Evolutionary conservation across 2,888 invertebrate genomes (phyloP).

Genomic region (Dryomyza anilis): DNA sequence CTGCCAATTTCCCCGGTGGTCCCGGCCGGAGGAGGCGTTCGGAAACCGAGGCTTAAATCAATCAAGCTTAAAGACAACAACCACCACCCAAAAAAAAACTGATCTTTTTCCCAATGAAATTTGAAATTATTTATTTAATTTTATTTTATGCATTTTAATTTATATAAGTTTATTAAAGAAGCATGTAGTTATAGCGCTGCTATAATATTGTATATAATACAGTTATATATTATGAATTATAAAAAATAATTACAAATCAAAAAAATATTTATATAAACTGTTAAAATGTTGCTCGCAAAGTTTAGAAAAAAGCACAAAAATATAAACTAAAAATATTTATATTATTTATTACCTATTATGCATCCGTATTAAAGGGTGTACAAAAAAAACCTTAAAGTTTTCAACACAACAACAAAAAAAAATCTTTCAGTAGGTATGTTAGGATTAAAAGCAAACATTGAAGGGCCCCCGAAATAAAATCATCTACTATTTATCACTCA

Average conservation of each 20-base stretch:
- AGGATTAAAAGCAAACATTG: conserved; percentile 32
- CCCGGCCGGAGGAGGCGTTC: conserved; percentile 86
- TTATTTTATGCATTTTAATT: too few species aligned
- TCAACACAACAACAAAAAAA: conserved; percentile 38
- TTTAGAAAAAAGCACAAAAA: too few species aligned
- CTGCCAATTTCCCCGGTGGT: conserved; percentile 87
- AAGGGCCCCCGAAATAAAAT: conserved; percentile 14
- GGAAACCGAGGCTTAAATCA: conserved; percentile 59
- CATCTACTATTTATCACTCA: conserved; percentile 2
- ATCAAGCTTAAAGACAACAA: too few species aligned
- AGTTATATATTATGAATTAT: conserved; percentile 23
- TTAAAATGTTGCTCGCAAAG: conserved; percentile 53
- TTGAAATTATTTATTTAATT: too few species aligned
- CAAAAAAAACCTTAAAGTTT: too few species aligned
- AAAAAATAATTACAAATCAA: conserved; percentile 13
- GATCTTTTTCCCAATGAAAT: neutral
- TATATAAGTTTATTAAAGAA: too few species aligned
- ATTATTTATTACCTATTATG: too few species aligned
- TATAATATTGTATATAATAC: conserved; percentile 13
- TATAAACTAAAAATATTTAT: too few species aligned
- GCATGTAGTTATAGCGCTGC: neutral
- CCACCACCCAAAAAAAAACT: too few species aligned
- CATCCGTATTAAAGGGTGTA: too few species aligned
- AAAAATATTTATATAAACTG: conserved; percentile 28
- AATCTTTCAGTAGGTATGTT: conserved; percentile 55